A percentile compares a stretch with the other conserved stretches of the same genome.
These are phyloP conservation scores for Scortum barcoo DNA, from an alignment of 2,113 vertebrate species.

Conservation along the genomic window DNA sequence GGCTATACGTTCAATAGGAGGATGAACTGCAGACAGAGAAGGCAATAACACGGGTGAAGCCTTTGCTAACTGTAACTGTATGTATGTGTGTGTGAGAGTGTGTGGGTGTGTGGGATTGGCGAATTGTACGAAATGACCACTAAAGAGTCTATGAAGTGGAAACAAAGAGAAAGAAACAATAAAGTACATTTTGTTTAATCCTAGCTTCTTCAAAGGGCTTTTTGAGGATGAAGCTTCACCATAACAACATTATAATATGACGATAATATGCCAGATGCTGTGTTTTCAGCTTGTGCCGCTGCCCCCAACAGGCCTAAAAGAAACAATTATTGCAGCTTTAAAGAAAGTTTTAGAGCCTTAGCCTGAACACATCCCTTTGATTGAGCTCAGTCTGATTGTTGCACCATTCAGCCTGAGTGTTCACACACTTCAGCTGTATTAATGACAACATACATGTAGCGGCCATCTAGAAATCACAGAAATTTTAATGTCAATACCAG, in stretches of 20 bases:
- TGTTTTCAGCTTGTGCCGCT: no score
- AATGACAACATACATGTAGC: not conserved
- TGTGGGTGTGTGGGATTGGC: constrained; percentile 4
- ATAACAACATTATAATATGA: no score
- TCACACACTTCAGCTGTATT: no score
- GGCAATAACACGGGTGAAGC: constrained; percentile 42
- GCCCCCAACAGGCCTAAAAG: not conserved
- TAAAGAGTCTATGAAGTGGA: not conserved
- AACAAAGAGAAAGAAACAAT: constrained; percentile 1
- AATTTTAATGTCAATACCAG: no score
- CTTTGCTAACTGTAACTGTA: constrained; percentile 5
- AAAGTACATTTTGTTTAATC: not conserved
- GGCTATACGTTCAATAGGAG: constrained; percentile 24
- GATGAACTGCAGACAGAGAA: constrained; percentile 41
- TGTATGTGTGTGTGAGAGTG: not conserved
- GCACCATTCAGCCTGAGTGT: no score
- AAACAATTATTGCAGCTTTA: not conserved
- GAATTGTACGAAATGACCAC: constrained; percentile 13
- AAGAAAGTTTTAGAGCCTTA: not conserved
- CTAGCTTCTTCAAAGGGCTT: not conserved
- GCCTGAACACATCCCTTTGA: not conserved
- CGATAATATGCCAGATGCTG: no score
- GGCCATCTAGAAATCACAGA: not conserved
- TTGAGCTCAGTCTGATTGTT: no score
- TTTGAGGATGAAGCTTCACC: not conserved